Evolutionary conservation across 2,888 invertebrate species (phyloP), one percentile per base, ranked within the genome.

Genomic region (Syrphus vitripennis): DNA sequence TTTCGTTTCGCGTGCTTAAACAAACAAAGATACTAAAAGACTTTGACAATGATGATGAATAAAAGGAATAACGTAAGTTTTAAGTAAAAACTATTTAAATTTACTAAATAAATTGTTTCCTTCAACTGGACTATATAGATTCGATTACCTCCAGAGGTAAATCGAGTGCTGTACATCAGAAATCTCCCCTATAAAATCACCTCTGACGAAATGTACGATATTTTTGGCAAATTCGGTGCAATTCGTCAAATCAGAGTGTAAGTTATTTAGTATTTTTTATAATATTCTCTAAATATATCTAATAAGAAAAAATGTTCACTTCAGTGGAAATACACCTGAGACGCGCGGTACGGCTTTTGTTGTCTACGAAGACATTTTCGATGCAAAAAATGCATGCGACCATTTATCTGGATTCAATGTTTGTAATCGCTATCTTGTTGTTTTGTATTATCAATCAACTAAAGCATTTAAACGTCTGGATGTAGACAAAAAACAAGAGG

Each of bases 171-270:
- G 4, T 99, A 99, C 91, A 96, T 99, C 10, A 94, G 99, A 90
- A 99, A 99, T 93, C 94, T 99, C 83, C 99, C 99, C 0, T 99
- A 99, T 91, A 99, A 99, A 94, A 99, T 99, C 89, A 99, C 99
- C 65, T 98, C 97, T 6, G 99, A 99, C 93, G 99, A 99, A 95
- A 99, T 99, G 99, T 99, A 99, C 91, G 99, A 99, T 93, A 99
- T 99, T 88, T 99, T 99, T 94, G 99, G 99, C 19, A 99, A 99
- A 94, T 99, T 99, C 93, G 99, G 99, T 89, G 99, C 99, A 3
- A 99, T 99, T 88, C 93, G 99, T 89, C 99, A 99, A 93, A 99
- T 99, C 84, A 94, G 99, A 93, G 97, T 99, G 98, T 98, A 94
- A 95, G 97, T 94, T 9, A 29, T 24, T 48, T 26, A 10, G 34